Evolutionary conservation across 2,797 vertebrate species (phyloP), one percentile per base, ranked within the genome.

Genomic region (Alauda arvensis): DNA sequence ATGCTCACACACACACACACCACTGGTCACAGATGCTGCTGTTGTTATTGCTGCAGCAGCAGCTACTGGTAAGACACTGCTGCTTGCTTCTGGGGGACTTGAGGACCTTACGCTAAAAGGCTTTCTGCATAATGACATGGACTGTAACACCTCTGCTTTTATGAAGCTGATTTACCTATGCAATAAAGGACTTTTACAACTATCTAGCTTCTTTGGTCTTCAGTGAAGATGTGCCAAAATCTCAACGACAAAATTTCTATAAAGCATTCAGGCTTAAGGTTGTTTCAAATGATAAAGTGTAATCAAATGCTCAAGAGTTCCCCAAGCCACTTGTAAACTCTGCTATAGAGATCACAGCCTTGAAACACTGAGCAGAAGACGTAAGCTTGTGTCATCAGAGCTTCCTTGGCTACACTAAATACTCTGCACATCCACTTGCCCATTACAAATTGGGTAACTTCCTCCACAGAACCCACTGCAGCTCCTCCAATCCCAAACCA

Each of bases 361-460:
- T 34, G 34, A 65, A 88, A 20, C 8, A 19, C 11, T 3, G 28
- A 70, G 23, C n/a, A 63, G 37, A 51, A 85, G 56, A 37, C 3
- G 8, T 1, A 52, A 53, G 23, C 37, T 46, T 31, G 52, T 33
- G 25, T 70, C 24, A 59, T 20, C 29, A 61, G 59, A 85, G 31
- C 19, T 70, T 52, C 19, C 12, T 3, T 5, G 33, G 39, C 67
- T 59, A 18, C 40, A 19, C 18, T 29, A 33, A 63, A 15, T 3
- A 29, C 24, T 34, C 3, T 3, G 19, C 33, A 51, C 29, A 8
- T 18, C 25, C 45, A 57, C 31, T 25, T 51, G 61, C 42, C 59
- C 0, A 0, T 7, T 33, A 48, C 1, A 68, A 39, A 33, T 1
- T 12, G 37, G 59, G 1, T 14, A 70, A 60, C 26, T 18, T 53